These are phyloP conservation scores for Palythoa heliodiscus DNA, from an alignment of 92 coral and sea anemone genomes.

Conservation along the genomic window DNA sequence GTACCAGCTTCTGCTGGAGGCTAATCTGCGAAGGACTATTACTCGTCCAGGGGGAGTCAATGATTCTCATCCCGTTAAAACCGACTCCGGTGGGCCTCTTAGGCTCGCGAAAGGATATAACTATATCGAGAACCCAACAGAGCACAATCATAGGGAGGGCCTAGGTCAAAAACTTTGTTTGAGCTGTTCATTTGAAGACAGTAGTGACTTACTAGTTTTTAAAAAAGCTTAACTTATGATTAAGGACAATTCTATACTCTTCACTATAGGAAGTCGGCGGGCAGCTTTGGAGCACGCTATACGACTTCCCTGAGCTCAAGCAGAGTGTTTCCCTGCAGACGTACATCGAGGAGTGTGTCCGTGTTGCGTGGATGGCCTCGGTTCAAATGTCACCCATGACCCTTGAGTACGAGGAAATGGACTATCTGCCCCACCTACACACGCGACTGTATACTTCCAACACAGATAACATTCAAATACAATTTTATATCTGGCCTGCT, in stretches of 20 bases:
- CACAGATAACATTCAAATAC: conserved; percentile 51
- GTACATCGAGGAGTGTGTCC: conserved; percentile 90
- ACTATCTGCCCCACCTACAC: conserved; percentile 68
- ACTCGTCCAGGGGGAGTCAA: no score
- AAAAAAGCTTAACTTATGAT: no score
- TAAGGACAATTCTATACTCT: neutral
- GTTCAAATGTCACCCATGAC: conserved; percentile 88
- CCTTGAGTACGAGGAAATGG: conserved; percentile 69
- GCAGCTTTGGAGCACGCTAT: conserved; percentile 85
- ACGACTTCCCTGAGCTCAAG: conserved; percentile 93
- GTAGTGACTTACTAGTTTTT: no score
- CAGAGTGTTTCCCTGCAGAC: conserved; percentile 66
- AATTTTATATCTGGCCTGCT: conserved; percentile 93
- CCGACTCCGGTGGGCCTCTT: no score
- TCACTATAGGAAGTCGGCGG: conserved; percentile 68
- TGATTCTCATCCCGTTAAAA: no score
- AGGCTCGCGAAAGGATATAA: no score
- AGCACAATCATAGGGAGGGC: no score
- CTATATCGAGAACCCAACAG: no score
- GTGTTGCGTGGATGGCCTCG: conserved; percentile 85
- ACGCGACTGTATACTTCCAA: conserved; percentile 78
- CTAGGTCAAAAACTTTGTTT: no score
- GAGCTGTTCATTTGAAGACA: no score
- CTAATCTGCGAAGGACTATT: no score
- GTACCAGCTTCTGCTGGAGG: no score